A percentile compares a stretch with the other conserved stretches of the same genome.
Conservation (phyloP, 2,888 invertebrate species). For the Acleris emargana region DNA sequence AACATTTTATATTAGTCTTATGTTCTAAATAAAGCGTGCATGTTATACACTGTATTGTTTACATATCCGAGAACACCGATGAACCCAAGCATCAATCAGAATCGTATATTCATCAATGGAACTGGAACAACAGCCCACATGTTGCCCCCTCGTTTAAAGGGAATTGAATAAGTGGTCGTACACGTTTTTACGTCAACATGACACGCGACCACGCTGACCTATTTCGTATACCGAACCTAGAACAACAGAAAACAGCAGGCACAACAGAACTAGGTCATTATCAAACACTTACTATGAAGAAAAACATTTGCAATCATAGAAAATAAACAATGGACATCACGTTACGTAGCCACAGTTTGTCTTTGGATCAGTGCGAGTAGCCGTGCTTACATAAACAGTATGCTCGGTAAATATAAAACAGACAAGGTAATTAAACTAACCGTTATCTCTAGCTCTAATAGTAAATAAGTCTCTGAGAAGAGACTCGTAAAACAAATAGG, state of each 20-base stretch:
- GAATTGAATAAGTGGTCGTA: conserved; percentile 41
- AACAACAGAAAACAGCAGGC: conserved; percentile 46
- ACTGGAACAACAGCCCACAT: conserved; percentile 29
- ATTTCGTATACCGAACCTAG: conserved; percentile 49
- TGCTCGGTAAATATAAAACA: conserved; percentile 57
- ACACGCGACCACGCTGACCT: conserved; percentile 43
- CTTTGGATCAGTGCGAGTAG: conserved; percentile 43
- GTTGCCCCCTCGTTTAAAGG: conserved; percentile 39
- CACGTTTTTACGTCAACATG: conserved; percentile 35
- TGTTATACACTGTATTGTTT: conserved; percentile 17
- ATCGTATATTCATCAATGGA: conserved; percentile 34
- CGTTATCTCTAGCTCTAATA: conserved; percentile 64
- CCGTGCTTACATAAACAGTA: conserved; percentile 43
- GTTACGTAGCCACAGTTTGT: conserved; percentile 41
- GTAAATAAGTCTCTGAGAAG: conserved; percentile 62
- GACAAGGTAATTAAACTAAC: conserved; percentile 69
- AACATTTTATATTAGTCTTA: not conserved
- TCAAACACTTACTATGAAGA: conserved; percentile 4
- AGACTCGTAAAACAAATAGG: conserved; percentile 64
- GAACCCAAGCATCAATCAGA: conserved; percentile 28
- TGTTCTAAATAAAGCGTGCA: conserved; percentile 16
- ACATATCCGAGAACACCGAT: conserved; percentile 22
- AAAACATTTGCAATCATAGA: conserved; percentile 16
- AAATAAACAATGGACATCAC: conserved; percentile 38
- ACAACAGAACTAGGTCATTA: conserved; percentile 18